Evolutionary conservation across 2,113 vertebrate genomes (phyloP), one percentile per base, ranked within the genome.

Genomic region (Garra rufa): DNA sequence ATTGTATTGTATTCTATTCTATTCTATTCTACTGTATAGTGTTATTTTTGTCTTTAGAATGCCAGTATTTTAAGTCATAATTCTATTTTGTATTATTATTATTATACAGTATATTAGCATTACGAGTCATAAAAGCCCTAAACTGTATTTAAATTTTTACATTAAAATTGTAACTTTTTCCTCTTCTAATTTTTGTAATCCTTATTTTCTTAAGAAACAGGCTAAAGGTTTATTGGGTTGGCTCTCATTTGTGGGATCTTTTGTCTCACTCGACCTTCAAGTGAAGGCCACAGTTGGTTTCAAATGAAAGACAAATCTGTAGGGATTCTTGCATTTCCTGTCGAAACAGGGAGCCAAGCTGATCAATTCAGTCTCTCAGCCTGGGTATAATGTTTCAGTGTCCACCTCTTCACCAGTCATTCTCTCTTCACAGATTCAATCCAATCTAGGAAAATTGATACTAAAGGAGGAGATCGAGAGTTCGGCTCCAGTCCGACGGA

Each of bases 401-500:
- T 76, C 50, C 70, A 74, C 55, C 76, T 61, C 50, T 59, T 78
- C 41, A 50, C 44, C 13, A 44, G 30, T 78, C 19, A 46, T 38
- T 41, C 69, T 81, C 26, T 78, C 43, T 84, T 44, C 4, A 61
- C 90, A 99, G 98, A 96, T 99, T 85, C 96, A 96, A 92, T 99
- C 97, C 55, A 99, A 99, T 90, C 91, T 99, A 19, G 98, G 97
- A 19, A 97, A 97, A 89, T 90, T 99, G 92, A 97, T 99, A 88
- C 91, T 99, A 90, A 98, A 97, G 90, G 97, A 99, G 87, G 97
- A 99, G 92, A 92, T 97, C 93, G 95, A 95, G 82, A 97, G 95
- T 21, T 92, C 92, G 0, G 82, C 94, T 13, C 96, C 96, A 0
- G 92, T 96, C 78, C 94, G 95, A 85, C 95, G 97, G 76, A 99